Base-by-base conservation (phyloP, 2,888 invertebrate genomes). In the Toxonevra muliebris region DNA sequence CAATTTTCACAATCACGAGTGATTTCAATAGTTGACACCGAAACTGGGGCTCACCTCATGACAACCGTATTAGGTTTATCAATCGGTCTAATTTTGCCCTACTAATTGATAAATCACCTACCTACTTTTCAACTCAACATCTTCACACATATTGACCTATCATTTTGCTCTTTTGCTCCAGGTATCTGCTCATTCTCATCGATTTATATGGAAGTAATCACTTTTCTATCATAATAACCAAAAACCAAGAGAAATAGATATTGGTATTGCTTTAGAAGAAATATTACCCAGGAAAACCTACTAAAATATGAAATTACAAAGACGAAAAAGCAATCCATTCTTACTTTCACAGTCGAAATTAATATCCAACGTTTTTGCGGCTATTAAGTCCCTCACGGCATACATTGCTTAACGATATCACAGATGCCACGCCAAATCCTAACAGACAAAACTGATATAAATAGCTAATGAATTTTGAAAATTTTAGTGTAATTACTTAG, bases 111-210 rank as follows among this genome's bases (percentile, higher is more conserved):
- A 48, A 59, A 4, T 66, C 64, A 41, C 65, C 71, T 7, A 71
- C 65, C 5, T 71, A 71, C 54, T 53, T 71, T 1, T 68, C 57
- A 40, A 69, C 70, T 17, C 71, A 68, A 70, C 10, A 68, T 69
- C 10, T 65, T 72, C n/a, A 68, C 70, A 1, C 53, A 73, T 43
- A 67, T 73, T 1, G 69, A 73, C 15, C 9, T 73, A 13, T 61
- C 72, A 1, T 71, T 71, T 12, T 64, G 66, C 54, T 66, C 68
- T 11, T 17, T 66, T 8, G 2, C n/a, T 11, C 9, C 67, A 13
- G 65, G 52, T 52, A 15, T 30, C 10, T n/a, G 48, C 9, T 20
- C 10, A 42, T 19, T 12, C n/a, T 50, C 5, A 40, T 58, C 13
- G 20, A 61, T 30, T 42, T 68, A 12, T 61, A 2, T 20, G 63